Evolutionary conservation across 2,888 invertebrate species (phyloP), one percentile per base, ranked within the genome.

Genomic region (Ophonus ardosiacus): DNA sequence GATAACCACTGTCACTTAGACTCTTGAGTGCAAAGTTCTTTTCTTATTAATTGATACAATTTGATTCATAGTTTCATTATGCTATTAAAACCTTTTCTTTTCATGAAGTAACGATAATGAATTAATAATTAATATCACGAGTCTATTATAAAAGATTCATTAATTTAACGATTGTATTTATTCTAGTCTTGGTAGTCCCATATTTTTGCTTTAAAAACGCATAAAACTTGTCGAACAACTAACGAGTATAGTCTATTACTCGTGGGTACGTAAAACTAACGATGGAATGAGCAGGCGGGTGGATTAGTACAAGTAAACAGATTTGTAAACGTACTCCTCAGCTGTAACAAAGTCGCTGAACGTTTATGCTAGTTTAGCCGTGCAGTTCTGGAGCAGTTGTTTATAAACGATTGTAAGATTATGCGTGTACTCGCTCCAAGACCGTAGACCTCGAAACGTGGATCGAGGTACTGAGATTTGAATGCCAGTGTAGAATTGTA

Each of bases 401-500:
- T 74, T 74, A 74, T 43, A 74, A 74, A 74, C 71, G 71, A 43
- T 74, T 43, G n/a, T 21, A 74, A 74, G 40, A 74, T 74, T 74
- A 74, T 74, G 71, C 18, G 40, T 40, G 40, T 18, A 17, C 15
- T 40, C 43, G 43, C 43, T 24, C 71, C 71, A 74, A 7, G 38
- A 38, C 7, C 24, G 40, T 40, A 74, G 71, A 74, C 71, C 13
- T 74, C 43, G 17, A 40, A 43, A 10, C 10, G 21, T 43, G 71
- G 71, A 74, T 74, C 17, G 71, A 7, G 43, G 10, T 40, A 17
- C 31, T 43, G 51, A 74, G 71, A 74, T 18, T 74, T 74, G 43
- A 74, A 43, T 18, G 71, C 71, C 10, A 18, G 71, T 43, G 71
- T 17, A 74, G 71, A 43, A 18, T 38, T 68, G 38, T 38, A 40